These are phyloP conservation scores for Zapornia atra DNA, from an alignment of 2,113 vertebrate genomes.

Conservation along the genomic window DNA sequence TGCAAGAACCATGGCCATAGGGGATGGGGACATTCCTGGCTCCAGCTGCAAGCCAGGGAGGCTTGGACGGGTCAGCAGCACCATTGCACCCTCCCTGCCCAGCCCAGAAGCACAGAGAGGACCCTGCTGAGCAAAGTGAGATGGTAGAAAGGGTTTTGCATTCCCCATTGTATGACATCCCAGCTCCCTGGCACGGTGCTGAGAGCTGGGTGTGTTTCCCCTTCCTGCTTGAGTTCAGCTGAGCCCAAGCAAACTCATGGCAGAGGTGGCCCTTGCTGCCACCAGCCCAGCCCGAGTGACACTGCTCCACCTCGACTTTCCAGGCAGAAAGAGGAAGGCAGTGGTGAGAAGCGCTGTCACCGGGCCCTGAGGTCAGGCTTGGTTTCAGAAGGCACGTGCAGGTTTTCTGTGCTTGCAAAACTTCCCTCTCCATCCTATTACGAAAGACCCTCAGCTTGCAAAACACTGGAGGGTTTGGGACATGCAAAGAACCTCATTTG, in stretches of 20 bases:
- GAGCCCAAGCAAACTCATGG: background rate
- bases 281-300: rapidly evolving
- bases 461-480: background rate
- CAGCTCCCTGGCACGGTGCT: background rate
- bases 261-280: background rate
- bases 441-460: constrained; percentile 26
- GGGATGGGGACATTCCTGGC: rapidly evolving
- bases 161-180: rapidly evolving
- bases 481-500: background rate
- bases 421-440: constrained; percentile 45
- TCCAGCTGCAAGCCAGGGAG: background rate
- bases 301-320: background rate
- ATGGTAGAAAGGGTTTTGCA: background rate
- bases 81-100: background rate
- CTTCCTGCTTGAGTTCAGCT: background rate
- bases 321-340: constrained; percentile 34
- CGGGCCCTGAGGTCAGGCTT: background rate
- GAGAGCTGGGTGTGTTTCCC: background rate
- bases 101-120: background rate
- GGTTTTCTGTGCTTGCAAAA: background rate
- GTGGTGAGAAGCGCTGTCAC: rapidly evolving
- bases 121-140: background rate
- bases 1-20: background rate
- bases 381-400: background rate
- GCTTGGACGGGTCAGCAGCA: background rate